Conservation (phyloP, 2,113 vertebrate genomes). For the Grus americana region DNA sequence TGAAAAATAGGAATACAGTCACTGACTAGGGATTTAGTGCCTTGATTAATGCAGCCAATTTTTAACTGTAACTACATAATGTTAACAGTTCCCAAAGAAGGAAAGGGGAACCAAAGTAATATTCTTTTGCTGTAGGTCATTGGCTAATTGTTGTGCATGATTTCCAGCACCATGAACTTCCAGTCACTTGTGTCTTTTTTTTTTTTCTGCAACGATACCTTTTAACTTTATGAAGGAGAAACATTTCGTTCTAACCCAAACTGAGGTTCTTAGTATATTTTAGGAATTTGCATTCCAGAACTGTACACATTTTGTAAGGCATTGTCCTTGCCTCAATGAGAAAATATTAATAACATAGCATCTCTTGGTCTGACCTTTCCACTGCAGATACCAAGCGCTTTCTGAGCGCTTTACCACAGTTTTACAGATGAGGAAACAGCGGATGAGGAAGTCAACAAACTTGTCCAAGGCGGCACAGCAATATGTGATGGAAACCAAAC, state of each 20-base stretch:
- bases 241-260: neutral
- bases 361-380: neutral
- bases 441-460: neutral
- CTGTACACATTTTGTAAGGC: neutral
- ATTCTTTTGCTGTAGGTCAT: neutral
- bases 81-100: slow-evolving; percentile 30
- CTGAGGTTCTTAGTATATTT: neutral
- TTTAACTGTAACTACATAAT: slow-evolving; percentile 39
- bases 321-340: neutral
- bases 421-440: neutral
- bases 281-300: neutral
- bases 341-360: neutral
- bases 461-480: neutral
- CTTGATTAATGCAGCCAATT: slow-evolving; percentile 62
- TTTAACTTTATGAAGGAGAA: neutral
- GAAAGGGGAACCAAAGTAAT: neutral
- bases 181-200: neutral
- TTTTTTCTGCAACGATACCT: neutral
- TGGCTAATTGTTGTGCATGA: neutral
- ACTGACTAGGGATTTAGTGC: slow-evolving; percentile 23
- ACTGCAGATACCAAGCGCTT: neutral
- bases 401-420: neutral
- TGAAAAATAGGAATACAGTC: slow-evolving; percentile 25
- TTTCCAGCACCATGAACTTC: neutral
- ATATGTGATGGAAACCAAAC: neutral